phyloP scores from a whole-genome alignment of 2,888 invertebrate genomes.

The Neoaliturus tenellus region DNA sequence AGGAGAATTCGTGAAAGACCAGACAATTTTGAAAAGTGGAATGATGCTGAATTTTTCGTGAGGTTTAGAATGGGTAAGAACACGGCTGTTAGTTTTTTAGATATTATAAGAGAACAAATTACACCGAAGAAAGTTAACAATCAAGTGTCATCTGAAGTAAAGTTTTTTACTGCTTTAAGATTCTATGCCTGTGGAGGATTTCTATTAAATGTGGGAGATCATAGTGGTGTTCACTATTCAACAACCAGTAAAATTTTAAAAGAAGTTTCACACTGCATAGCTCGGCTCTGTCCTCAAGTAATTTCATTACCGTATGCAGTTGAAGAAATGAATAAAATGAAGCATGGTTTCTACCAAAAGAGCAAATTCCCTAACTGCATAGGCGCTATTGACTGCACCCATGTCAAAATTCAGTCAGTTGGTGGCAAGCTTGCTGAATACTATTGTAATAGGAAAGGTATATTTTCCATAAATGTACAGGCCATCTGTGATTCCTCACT shows the following conservation, averaged over 20 bases:
- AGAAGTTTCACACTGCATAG: conserved; percentile 6
- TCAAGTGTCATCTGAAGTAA: not conserved
- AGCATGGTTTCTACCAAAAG: conserved; percentile 43
- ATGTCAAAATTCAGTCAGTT: conserved; percentile 67
- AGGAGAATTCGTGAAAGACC: not conserved
- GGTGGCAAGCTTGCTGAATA: conserved; percentile 67
- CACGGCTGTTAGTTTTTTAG: not conserved
- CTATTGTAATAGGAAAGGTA: conserved; percentile 67
- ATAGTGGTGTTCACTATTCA: not conserved
- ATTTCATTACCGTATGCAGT: conserved; percentile 32
- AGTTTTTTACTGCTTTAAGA: not conserved
- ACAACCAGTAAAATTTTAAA: conserved; percentile 4
- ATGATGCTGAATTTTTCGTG: not conserved
- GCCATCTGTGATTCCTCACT: conserved; percentile 60
- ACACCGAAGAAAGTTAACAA: not conserved
- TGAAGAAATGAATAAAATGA: conserved; percentile 7
- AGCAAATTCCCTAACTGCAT: conserved; percentile 39
- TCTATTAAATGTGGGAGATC: not conserved
- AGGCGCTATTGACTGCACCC: conserved; percentile 66
- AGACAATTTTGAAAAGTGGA: not conserved
- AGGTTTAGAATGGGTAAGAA: not conserved
- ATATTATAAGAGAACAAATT: not conserved
- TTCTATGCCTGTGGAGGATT: conserved; percentile 4
- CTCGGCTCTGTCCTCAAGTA: not conserved
- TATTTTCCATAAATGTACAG: conserved; percentile 68